Evolutionary conservation across 1,140 invertebrate genomes (phyloP), one percentile per base, ranked within the genome.

Genomic region (Luehdorfia chinensis): DNA sequence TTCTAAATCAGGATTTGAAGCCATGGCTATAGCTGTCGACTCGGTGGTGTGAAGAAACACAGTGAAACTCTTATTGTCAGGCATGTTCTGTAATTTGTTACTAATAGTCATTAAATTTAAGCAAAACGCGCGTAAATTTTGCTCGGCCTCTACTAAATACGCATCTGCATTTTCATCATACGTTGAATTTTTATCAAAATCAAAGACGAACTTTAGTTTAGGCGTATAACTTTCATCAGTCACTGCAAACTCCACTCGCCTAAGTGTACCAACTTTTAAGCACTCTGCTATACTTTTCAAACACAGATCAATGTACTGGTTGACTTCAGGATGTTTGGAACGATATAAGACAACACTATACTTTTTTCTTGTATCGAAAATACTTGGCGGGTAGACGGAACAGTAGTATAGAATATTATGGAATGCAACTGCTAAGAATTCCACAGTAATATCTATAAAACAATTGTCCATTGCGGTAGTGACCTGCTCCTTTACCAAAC

Each of bases 391-490:
- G 71, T 92, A 92, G 4, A 91, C 65, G 47, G 89, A 85, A 32
- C 88, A 63, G 19, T 84, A 80, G 56, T 87, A 91, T 1, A 91
- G 48, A 32, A 91, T 88, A 36, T 76, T 87, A 59, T 92, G 88
- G 50, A 91, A 88, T 3, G 89, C 87, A 8, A 91, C 87, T 59
- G 90, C 87, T 13, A 92, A 59, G 70, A 91, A 91, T 67, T 92
- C 90, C 19, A 76, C 27, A n/a, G 67, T 68, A 15, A 87, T 50
- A 54, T 87, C 84, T 14, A 68, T 19, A 36, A 75, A 73, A 58
- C 78, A 83, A 28, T 34, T 61, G 49, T 86, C 75, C 80, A 85
- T 87, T 1, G 2, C 54, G 4, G 41, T 41, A 36, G 7, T n/a
- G n/a, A n/a, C n/a, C n/a, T 21, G 19, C 19, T 21, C 7, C 19